A percentile compares a stretch with the other conserved stretches of the same genome.
phyloP scores from a whole-genome alignment of 92 coral and sea anemone species.

The Porites rus region DNA sequence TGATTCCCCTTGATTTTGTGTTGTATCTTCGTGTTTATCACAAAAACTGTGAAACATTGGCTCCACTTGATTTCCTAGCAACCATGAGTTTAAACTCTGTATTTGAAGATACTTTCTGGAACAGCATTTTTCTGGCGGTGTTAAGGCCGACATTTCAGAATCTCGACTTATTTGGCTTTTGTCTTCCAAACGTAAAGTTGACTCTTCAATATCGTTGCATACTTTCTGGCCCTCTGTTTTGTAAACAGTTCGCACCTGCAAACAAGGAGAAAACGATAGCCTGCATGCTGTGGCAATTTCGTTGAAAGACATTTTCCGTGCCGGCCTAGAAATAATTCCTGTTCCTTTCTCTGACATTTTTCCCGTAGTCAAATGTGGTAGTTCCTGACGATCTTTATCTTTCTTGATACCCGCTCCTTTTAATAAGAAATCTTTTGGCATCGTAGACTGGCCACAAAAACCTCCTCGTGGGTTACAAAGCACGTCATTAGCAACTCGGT shows the following conservation, averaged over 20 bases:
- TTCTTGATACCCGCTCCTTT: slow-evolving; percentile 18
- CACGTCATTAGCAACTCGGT: slow-evolving; percentile 6
- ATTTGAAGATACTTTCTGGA: neutral
- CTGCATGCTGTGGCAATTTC: neutral
- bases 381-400: neutral
- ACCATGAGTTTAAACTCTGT: neutral
- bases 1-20: neutral
- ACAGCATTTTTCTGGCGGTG: neutral
- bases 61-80: neutral
- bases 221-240: slow-evolving; percentile 2
- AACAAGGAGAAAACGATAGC: neutral
- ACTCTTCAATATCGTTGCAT: neutral
- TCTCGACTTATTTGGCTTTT: neutral
- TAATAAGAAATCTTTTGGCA: slow-evolving; percentile 19
- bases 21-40: neutral
- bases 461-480: neutral
- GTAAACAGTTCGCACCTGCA: slow-evolving; percentile 17
- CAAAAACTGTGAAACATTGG: neutral
- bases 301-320: neutral
- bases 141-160: neutral
- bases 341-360: neutral
- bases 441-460: neutral
- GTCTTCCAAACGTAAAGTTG: neutral
- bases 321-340: neutral
- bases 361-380: neutral